These are phyloP conservation scores for Brachypteracias leptosomus DNA, from an alignment of 2,113 vertebrate species.

Conservation along the genomic window DNA sequence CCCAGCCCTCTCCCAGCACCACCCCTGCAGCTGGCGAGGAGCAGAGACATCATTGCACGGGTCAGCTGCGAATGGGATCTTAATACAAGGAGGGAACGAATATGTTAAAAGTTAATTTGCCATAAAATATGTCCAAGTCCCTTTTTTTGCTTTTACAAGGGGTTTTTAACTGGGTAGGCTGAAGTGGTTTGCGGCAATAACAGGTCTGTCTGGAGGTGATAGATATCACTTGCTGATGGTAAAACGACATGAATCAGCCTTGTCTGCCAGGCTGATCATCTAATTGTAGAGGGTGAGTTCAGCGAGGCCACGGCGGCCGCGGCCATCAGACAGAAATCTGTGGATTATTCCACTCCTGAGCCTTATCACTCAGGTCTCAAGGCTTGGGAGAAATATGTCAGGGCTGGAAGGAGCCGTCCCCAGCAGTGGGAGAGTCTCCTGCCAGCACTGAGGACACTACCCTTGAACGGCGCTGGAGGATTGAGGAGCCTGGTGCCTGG, in stretches of 20 bases:
- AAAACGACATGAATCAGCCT: constrained; percentile 54
- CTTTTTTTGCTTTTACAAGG: constrained; percentile 26
- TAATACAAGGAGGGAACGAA: constrained; percentile 4
- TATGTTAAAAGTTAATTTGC: constrained; percentile 52
- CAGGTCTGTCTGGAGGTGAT: constrained; percentile 32
- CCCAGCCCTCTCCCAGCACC: not conserved
- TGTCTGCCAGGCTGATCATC: constrained; percentile 7
- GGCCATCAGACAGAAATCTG: not conserved
- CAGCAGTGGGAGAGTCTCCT: not conserved
- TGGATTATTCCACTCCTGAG: not conserved
- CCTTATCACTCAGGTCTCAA: constrained; percentile 7
- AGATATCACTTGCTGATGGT: constrained; percentile 49
- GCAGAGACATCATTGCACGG: not conserved
- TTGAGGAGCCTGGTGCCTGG: not conserved
- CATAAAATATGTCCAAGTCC: constrained; percentile 36
- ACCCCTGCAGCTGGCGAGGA: not conserved
- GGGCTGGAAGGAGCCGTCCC: not conserved
- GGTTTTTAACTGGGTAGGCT: not conserved
- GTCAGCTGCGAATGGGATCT: not conserved
- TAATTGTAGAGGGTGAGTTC: constrained; percentile 6
- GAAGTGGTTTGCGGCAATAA: constrained; percentile 28
- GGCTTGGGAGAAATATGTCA: not conserved
- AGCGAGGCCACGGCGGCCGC: not conserved
- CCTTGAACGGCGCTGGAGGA: not conserved
- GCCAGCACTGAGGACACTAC: not conserved